Evolutionary conservation across 2,888 invertebrate species (phyloP), one percentile per base, ranked within the genome.

Genomic region (Epistrophe grossulariae): DNA sequence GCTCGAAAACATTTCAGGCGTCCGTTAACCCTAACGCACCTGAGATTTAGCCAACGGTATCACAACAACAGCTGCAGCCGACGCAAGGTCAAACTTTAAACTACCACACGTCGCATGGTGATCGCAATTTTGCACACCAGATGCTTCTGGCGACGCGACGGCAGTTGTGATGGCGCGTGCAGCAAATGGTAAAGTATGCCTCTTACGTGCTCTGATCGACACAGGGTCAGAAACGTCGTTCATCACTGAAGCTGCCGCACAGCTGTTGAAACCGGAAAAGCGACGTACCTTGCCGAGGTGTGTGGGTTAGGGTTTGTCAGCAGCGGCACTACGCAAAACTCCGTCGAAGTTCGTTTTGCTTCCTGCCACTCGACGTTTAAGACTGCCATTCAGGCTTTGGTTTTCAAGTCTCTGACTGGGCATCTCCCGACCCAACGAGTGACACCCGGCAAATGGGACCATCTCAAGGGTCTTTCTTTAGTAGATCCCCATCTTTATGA

Each of bases 251-350:
- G 15, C 31, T 11, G 31, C 50, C 6, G 38, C 9, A 28, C 31
- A 57, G 17, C 35, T 59, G 35, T 31, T 77, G 8, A 43, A 52
- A 28, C 57, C 57, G n/a, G 11, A 64, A n/a, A n/a, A 17, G 45
- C 43, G 38, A 9, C 24, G 31, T 11, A 79, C 50, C 15, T 59
- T 19, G 60, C 38, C 60, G 38, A 78, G 11, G 62, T 78, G 17
- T 78, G 62, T 52, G 70, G 70, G 52, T 35, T 62, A 40, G 62
- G 71, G 31, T 71, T 60, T 71, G 79, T 71, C 71, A 71, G 28
- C 60, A 77, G 77, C 13, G 57, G 52, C 68, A 43, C 9, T 4
- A 62, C 62, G 38, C 38, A 60, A 28, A 35, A 31, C 50, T 48
- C 24, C 48, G 48, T 78, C 68, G 60, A 70, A 10, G 17, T 70